Conservation (phyloP, 2,113 vertebrate species). For the Apodemus sylvaticus region DNA sequence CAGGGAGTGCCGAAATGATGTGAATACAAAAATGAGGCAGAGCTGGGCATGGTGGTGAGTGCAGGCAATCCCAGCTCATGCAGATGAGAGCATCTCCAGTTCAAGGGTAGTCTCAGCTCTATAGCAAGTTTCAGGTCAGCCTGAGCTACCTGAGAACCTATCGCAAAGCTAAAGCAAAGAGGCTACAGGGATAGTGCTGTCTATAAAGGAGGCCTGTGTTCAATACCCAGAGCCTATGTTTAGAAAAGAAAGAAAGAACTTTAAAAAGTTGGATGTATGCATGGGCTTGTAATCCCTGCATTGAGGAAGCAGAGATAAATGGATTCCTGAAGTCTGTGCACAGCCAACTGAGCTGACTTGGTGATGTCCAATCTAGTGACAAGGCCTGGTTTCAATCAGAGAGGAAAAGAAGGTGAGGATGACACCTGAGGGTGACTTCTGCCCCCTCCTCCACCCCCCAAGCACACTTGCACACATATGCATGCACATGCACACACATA, state of each 20-base stretch:
- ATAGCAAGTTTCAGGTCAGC: not conserved
- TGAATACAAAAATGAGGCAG: not conserved
- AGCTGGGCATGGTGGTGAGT: not conserved
- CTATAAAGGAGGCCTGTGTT: not conserved
- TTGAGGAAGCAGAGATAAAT: not conserved
- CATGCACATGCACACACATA: not conserved
- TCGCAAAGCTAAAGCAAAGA: not conserved
- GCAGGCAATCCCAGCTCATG: not conserved
- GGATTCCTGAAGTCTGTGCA: not conserved
- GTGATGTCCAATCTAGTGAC: not conserved
- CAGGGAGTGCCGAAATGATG: not conserved
- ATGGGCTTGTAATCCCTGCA: not conserved
- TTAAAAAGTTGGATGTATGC: not conserved
- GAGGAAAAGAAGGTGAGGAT: not conserved
- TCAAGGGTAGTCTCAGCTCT: not conserved
- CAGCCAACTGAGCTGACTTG: not conserved
- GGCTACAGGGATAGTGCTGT: no score
- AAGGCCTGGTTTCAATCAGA: not conserved
- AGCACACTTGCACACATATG: not conserved
- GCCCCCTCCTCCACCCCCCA: no score
- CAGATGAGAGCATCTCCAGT: not conserved
- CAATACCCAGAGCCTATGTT: not conserved
- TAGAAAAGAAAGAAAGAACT: no score
- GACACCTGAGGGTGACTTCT: not conserved
- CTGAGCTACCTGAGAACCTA: not conserved